These are phyloP conservation scores for Chironomus riparius DNA, from an alignment of 2,888 invertebrate genomes.

Conservation along the genomic window DNA sequence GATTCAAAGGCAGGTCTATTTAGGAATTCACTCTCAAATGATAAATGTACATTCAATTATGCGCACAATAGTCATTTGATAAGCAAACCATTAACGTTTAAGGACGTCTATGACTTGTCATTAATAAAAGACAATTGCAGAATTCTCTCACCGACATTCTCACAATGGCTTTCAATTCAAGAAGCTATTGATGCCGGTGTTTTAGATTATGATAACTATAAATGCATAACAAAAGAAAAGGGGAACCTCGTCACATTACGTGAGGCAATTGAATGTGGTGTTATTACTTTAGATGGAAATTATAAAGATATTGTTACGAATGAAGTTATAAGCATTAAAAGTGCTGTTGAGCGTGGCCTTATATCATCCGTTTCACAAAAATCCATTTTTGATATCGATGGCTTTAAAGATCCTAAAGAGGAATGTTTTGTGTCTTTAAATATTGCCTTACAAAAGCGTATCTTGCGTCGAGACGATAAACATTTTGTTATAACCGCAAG, in stretches of 20 bases:
- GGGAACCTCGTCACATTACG: constrained; percentile 69
- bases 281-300: constrained; percentile 61
- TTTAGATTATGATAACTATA: constrained; percentile 71
- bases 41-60: constrained; percentile 67
- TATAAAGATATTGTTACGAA: constrained; percentile 67
- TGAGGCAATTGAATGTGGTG: constrained; percentile 75
- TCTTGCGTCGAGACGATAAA: constrained; percentile 63
- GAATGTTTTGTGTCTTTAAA: constrained; percentile 78
- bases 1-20: constrained; percentile 77
- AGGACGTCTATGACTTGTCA: constrained; percentile 74
- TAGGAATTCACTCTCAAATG: constrained; percentile 61
- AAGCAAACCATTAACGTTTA: constrained; percentile 83
- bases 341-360: constrained; percentile 83
- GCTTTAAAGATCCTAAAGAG: constrained; percentile 73
- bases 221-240: constrained; percentile 70
- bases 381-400: constrained; percentile 87
- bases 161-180: constrained; percentile 63
- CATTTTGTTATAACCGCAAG: constrained; percentile 63
- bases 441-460: constrained; percentile 64
- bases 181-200: constrained; percentile 81
- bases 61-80: constrained; percentile 75
- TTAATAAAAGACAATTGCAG: constrained; percentile 66
- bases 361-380: constrained; percentile 79
- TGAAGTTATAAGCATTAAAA: constrained; percentile 65
- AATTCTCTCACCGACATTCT: constrained; percentile 73